A percentile compares a stretch with the other conserved stretches of the same genome.
Evolutionary conservation across 1,140 invertebrate species (phyloP).

Genomic region (Drosophila repletoides): DNA sequence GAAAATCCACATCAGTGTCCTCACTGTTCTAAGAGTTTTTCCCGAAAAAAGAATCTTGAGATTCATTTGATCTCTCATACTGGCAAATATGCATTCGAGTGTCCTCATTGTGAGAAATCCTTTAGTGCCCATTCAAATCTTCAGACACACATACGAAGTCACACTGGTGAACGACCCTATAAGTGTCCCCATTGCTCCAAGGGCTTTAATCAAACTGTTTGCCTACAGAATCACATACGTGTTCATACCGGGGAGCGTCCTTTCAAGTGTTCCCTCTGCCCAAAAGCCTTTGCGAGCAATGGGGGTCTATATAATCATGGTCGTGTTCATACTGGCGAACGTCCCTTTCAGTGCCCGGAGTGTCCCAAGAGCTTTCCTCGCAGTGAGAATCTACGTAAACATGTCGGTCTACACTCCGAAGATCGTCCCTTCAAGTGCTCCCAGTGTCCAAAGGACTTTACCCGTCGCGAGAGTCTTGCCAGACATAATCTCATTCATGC

Average conservation of each 20-base stretch:
- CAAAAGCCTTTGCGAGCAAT: conserved; percentile 97
- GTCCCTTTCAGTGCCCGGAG: conserved; percentile 98
- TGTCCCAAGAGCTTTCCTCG: conserved; percentile 99
- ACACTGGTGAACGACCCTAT: conserved; percentile 98
- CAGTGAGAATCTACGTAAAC: conserved; percentile 95
- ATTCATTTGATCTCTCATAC: conserved; percentile 98
- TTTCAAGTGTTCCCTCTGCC: conserved; percentile 97
- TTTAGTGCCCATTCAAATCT: conserved; percentile 99
- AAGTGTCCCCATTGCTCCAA: conserved; percentile 99
- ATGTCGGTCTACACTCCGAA: conserved; percentile 97
- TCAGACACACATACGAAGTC: conserved; percentile 98
- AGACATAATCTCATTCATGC: no score
- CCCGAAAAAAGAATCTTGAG: conserved; percentile 77
- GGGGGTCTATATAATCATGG: conserved; percentile 99
- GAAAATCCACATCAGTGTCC: conserved; percentile 1
- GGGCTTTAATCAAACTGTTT: conserved; percentile 98
- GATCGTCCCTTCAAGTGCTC: conserved; percentile 99
- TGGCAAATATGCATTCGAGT: conserved; percentile 99
- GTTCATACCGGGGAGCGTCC: conserved; percentile 99
- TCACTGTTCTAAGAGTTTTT: conserved; percentile 5
- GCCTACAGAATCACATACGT: conserved; percentile 98
- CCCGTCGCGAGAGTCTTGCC: conserved; percentile 98
- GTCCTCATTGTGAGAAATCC: conserved; percentile 97
- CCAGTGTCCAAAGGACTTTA: conserved; percentile 98
- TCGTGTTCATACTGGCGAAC: conserved; percentile 98